Evolutionary conservation across 2,797 vertebrate genomes (phyloP), one percentile per base, ranked within the genome.

Genomic region (Oceanodroma leucorhoa): DNA sequence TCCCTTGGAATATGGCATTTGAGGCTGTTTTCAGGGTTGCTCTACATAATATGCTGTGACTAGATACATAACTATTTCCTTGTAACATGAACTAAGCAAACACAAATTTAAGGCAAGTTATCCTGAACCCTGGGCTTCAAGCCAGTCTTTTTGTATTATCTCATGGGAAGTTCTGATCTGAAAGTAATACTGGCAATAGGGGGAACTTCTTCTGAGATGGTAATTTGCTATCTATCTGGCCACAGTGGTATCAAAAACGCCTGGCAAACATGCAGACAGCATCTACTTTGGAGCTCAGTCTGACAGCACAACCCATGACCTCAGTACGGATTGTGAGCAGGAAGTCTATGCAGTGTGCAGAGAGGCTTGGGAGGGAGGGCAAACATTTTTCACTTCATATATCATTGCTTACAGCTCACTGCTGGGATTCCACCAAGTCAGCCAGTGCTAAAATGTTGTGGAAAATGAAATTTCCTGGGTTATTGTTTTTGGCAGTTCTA

Each of bases 331-430:
- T 29, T 84, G 65, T 9, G 77, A 90, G 70, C 41, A 60, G 89
- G 91, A 84, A 87, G 66, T 26, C 83, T 86, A 3, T 57, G 89
- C 78, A 70, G 71, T 14, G 76, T 54, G 89, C 70, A 76, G 77
- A 83, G 85, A 91, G 71, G 80, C 86, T 94, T 76, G 36, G 55
- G 78, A 96, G 67, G 88, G 66, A 87, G 53, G 69, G 85, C 22
- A 34, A 90, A 43, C 90, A 89, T 95, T 94, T 94, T 94, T 93
- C 95, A 96, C 94, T 94, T 96, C 93, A 93, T 96, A 75, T 95
- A 92, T 96, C 96, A 95, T 80, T 73, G 71, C 93, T 93, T 66
- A 81, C 65, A 95, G 69, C 87, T 96, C 71, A 67, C 93, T 96
- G 90, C 73, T 96, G 94, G 83, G 95, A 92, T 96, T 96, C 83